These are phyloP conservation scores for Microtus oregoni DNA, from an alignment of 2,113 vertebrate genomes.

Conservation along the genomic window DNA sequence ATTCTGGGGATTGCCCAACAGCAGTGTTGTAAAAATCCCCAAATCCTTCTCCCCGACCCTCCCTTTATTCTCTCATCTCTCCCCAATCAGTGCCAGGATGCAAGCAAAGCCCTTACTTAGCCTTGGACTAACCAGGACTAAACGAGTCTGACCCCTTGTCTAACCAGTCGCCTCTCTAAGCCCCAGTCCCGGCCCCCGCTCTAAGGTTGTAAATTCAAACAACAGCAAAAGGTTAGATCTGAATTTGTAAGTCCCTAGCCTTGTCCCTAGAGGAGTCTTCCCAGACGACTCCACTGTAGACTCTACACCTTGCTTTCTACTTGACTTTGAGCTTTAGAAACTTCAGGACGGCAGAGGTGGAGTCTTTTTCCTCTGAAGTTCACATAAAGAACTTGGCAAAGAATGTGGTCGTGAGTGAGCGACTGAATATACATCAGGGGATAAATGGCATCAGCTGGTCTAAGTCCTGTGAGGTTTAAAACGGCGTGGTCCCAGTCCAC, in stretches of 20 bases:
- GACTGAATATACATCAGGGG: not conserved
- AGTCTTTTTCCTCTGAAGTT: not conserved
- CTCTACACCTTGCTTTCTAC: not conserved
- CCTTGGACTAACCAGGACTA: not conserved
- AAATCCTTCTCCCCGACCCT: not conserved
- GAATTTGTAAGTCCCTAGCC: not conserved
- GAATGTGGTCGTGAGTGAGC: not conserved
- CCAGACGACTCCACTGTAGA: not conserved
- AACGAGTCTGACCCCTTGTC: not conserved
- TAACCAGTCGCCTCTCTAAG: not conserved
- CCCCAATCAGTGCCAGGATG: not conserved
- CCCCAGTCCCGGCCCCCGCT: not conserved
- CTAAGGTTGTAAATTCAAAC: not conserved
- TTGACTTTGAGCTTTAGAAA: conserved; percentile 40
- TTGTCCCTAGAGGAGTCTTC: not conserved
- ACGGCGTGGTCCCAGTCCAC: not conserved
- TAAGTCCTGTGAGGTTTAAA: not conserved
- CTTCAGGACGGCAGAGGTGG: not conserved
- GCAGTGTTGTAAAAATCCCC: conserved; percentile 53
- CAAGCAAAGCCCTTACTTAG: not conserved
- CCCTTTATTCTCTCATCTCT: not conserved
- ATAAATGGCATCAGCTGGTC: not conserved
- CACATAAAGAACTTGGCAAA: not conserved
- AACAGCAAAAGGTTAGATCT: not conserved
- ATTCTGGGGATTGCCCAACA: conserved; percentile 67